These are phyloP conservation scores for Papilio helenus DNA, from an alignment of 1,140 invertebrate genomes.

Conservation along the genomic window DNA sequence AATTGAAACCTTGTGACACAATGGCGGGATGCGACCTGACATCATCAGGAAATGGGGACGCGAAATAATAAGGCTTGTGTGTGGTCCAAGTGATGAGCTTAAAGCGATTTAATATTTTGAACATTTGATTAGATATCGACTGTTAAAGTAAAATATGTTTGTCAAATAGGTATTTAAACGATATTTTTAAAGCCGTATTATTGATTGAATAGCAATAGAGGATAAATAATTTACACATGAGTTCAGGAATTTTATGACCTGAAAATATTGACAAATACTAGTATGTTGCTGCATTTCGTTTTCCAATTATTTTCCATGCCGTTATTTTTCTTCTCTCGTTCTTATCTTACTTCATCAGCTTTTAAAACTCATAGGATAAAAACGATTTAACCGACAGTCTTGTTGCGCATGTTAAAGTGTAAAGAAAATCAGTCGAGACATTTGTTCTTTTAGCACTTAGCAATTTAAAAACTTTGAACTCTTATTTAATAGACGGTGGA, in stretches of 20 bases:
- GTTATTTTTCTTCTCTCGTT: too few relatives aligned
- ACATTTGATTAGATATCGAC: neutral
- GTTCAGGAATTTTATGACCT: too few relatives aligned
- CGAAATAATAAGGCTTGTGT: slow-evolving; percentile 77
- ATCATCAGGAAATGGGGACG: slow-evolving; percentile 80
- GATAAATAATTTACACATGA: too few relatives aligned
- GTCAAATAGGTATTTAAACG: too few relatives aligned
- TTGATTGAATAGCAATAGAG: too few relatives aligned
- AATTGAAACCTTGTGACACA: slow-evolving; percentile 79
- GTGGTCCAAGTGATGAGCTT: slow-evolving; percentile 44
- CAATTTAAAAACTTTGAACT: neutral
- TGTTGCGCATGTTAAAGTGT: neutral
- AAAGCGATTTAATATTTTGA: neutral
- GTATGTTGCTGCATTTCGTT: too few relatives aligned
- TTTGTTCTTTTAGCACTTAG: neutral
- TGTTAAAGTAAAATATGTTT: neutral
- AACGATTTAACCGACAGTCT: neutral
- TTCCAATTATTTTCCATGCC: too few relatives aligned
- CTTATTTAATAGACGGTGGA: neutral
- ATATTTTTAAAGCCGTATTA: too few relatives aligned
- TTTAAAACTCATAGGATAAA: neutral
- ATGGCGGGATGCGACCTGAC: slow-evolving; percentile 78
- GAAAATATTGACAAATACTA: too few relatives aligned
- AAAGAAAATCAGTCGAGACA: too few relatives aligned
- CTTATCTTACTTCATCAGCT: too few relatives aligned